A percentile compares a stretch with the other conserved stretches of the same genome.
phyloP scores from a whole-genome alignment of 2,888 invertebrate species.

The Invenusta paracnida region DNA sequence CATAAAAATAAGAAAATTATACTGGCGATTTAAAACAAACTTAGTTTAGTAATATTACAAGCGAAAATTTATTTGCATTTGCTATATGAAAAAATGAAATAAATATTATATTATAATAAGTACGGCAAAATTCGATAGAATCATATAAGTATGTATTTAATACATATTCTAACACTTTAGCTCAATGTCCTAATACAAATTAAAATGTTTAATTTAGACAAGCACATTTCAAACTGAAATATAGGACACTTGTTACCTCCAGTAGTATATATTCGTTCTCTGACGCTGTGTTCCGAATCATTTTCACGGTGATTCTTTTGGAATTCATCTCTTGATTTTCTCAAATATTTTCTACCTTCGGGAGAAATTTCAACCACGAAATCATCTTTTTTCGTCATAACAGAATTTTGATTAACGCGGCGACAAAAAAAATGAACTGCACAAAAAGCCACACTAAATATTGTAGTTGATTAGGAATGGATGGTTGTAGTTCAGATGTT shows the following conservation, averaged over 20 bases:
- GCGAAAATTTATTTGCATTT: too few relatives aligned
- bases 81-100: too few relatives aligned
- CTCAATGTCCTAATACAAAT: too few relatives aligned
- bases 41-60: too few relatives aligned
- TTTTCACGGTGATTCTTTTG: neutral
- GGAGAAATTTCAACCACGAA: neutral
- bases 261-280: neutral
- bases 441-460: conserved; percentile 4
- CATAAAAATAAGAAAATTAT: too few relatives aligned
- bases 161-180: too few relatives aligned
- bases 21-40: too few relatives aligned
- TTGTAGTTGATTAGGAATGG: neutral
- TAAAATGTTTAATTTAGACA: neutral
- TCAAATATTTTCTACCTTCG: neutral
- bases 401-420: neutral
- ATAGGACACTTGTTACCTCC: neutral
- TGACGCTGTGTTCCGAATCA: neutral
- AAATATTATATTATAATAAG: too few relatives aligned
- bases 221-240: neutral
- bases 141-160: too few relatives aligned
- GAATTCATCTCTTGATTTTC: conserved; percentile 7
- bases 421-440: neutral
- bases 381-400: neutral
- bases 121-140: too few relatives aligned
- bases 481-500: neutral